Conservation (phyloP, 1,140 invertebrate genomes). For the Calliphora vicina region DNA sequence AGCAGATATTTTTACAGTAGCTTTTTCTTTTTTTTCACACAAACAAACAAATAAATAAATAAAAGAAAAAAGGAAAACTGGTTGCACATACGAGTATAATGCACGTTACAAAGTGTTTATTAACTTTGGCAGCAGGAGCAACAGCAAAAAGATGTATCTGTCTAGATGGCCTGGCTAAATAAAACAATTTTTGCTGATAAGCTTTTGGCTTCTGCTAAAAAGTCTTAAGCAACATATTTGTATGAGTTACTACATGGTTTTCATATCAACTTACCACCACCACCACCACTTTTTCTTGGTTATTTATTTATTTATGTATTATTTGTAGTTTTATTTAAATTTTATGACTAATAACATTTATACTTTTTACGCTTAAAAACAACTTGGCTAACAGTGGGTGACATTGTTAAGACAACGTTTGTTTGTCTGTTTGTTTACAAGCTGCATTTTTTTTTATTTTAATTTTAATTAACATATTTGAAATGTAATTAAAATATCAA, state of each 20-base stretch:
- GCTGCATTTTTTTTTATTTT: no score
- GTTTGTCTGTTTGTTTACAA: not conserved
- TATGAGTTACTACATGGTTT: no score
- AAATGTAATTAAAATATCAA: constrained; percentile 2
- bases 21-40: not conserved
- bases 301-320: no score
- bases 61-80: not conserved
- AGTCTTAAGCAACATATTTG: not conserved
- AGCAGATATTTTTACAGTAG: not conserved
- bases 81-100: no score
- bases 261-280: no score
- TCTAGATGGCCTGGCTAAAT: not conserved
- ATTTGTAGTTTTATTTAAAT: not conserved
- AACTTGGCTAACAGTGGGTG: not conserved
- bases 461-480: not conserved
- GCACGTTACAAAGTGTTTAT: not conserved
- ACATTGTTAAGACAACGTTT: not conserved
- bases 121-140: not conserved
- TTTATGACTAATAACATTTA: not conserved
- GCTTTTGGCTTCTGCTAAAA: not conserved
- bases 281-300: not conserved
- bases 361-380: no score
- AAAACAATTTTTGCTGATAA: not conserved
- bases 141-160: not conserved
- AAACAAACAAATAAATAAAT: not conserved